These are phyloP conservation scores for Pseudococcus jackbeardsleyi DNA, from an alignment of 2,888 invertebrate genomes.

Conservation along the genomic window DNA sequence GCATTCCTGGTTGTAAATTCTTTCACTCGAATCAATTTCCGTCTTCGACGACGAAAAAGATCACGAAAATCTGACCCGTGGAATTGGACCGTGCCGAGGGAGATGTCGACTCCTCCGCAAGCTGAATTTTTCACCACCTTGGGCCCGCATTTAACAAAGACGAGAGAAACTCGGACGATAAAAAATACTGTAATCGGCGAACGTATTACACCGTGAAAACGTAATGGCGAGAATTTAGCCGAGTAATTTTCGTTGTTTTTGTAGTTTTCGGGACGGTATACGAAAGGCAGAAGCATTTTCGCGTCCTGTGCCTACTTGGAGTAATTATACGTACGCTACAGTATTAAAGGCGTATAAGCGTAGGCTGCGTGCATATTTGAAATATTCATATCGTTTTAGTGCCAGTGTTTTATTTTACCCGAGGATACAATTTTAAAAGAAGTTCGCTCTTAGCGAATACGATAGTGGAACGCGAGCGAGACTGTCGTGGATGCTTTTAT, in stretches of 20 bases:
- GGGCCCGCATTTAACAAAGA: neutral
- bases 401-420: neutral
- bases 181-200: neutral
- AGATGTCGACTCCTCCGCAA: neutral
- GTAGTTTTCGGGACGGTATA: neutral
- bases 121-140: neutral
- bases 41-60: neutral
- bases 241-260: too few relatives aligned
- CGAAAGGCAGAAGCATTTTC: neutral
- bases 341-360: neutral
- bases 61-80: too few relatives aligned
- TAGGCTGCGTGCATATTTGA: slow-evolving; percentile 10
- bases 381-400: slow-evolving; percentile 12
- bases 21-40: too few relatives aligned
- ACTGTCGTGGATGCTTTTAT: neutral
- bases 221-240: neutral
- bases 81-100: neutral
- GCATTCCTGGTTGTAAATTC: too few relatives aligned
- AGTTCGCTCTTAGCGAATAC: neutral
- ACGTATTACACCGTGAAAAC: neutral
- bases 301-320: neutral
- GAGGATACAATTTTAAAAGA: slow-evolving; percentile 1
- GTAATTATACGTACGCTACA: neutral
- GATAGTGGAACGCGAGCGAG: neutral
- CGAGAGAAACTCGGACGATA: neutral